Evolutionary conservation across 2,797 vertebrate species (phyloP).

Genomic region (Anguilla anguilla): DNA sequence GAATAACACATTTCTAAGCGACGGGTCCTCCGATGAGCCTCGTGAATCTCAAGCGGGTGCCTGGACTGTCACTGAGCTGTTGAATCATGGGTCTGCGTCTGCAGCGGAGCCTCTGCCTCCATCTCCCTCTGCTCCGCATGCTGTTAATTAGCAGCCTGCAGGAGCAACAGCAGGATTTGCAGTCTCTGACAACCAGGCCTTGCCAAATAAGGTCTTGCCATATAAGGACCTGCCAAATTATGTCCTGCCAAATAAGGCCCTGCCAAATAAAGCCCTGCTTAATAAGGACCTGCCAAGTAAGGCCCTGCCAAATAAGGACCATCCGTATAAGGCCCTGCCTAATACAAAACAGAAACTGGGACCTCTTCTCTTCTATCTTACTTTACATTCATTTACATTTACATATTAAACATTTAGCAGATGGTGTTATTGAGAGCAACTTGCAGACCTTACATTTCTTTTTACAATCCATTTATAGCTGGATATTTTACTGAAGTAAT

Average conservation of each 20-base stretch:
- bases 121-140: neutral
- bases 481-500: neutral
- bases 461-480: neutral
- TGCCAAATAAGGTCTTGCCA: neutral
- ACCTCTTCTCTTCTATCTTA: neutral
- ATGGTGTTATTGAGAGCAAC: neutral
- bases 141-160: neutral
- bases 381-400: constrained; percentile 5
- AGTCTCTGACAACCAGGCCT: constrained; percentile 1
- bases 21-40: constrained; percentile 9
- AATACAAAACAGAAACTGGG: constrained; percentile 19
- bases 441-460: neutral
- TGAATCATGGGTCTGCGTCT: constrained; percentile 11
- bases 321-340: too few species aligned
- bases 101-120: neutral
- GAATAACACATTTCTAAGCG: neutral
- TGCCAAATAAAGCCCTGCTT: too few species aligned
- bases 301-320: neutral
- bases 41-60: neutral
- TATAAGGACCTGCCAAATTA: too few species aligned
- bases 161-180: neutral
- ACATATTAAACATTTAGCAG: neutral
- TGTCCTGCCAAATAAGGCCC: neutral
- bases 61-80: constrained; percentile 26
- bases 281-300: neutral